Evolutionary conservation across 2,797 vertebrate genomes (phyloP), one percentile per base, ranked within the genome.

Genomic region (Astyanax mexicanus): DNA sequence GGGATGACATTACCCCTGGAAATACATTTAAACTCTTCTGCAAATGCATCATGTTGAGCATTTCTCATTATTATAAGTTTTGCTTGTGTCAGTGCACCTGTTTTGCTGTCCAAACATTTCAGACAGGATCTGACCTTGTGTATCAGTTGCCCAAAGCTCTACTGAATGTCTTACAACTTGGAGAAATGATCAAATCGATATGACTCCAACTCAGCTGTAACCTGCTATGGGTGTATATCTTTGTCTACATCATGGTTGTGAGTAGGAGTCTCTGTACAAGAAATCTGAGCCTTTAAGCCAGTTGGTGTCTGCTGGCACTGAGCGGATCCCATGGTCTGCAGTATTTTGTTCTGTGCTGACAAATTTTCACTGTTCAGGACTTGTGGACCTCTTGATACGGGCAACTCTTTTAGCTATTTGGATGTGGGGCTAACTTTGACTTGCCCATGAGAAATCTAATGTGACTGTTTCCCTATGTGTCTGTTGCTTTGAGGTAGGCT

Each of bases 231-330:
- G 0, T 51, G 2, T 71, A 80, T 3, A 6, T 80, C 69, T 29
- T 1, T 35, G 0, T 74, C 81, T 1, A 8, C 8, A 17, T 80
- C 67, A 4, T 74, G 80, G 0, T 81, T 69, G 49, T 19, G 32
- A 6, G 13, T 11, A 2, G 19, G 6, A 37, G 3, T 47, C 25
- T 49, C 32, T 51, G 1, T 0, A 0, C 0, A 85, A 38, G 2
- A 83, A 78, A 0, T 21, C 32, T 40, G 75, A 78, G 0, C 78
- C 81, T 6, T 27, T 54, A 12, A 81, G 65, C 79, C 79, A 84
- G 45, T n/a, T 72, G 5, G 19, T 71, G 32, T 67, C 19, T 66
- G 70, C 62, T 23, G 57, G 35, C 0, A 64, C 9, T 2, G n/a
- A 47, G 3, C 70, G 49, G 2, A 77, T 62, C 0, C 45, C 66